Evolutionary conservation across 1,140 invertebrate genomes (phyloP), one percentile per base, ranked within the genome.

Genomic region (Tetragnatha versicolor): DNA sequence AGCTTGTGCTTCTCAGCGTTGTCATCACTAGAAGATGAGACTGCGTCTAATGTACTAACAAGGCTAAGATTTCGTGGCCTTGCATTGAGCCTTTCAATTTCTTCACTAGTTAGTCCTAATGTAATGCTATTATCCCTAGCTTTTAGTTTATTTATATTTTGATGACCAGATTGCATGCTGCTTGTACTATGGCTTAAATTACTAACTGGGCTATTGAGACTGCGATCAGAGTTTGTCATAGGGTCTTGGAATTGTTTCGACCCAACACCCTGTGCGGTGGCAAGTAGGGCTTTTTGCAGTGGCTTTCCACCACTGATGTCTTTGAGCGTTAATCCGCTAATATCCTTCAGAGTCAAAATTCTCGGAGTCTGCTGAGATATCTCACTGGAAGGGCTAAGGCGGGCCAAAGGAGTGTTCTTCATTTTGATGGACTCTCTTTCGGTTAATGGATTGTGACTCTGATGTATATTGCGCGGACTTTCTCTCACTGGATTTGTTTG

Each of bases 291-390:
- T 78, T 92, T 94, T 84, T 96, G 95, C 31, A 96, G 84, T 1
- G 94, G 94, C 83, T 96, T 96, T n/a, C n/a, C n/a, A n/a, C n/a
- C n/a, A n/a, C n/a, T n/a, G n/a, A n/a, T n/a, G n/a, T n/a, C n/a
- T n/a, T n/a, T n/a, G n/a, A n/a, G n/a, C n/a, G n/a, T n/a, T n/a
- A n/a, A n/a, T 0, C 94, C 94, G 81, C 94, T 96, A 81, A 97
- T 95, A 85, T 97, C 95, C 85, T 96, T 93, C 27, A 97, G 86
- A 0, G 95, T 97, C 1, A 97, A 87, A 80, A 97, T 97, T 69
- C 95, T 87, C 0, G 95, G 94, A 80, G 95, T 93, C 84, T 96
- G 94, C 17, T 93, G 91, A 76, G 94, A 96, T 53, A 97, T 85
- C 85, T 97, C 95, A 82, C 93, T 95, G 82, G 94, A 96, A 0